Conservation (phyloP, 2,113 vertebrate genomes). For the Gymnogyps californianus region DNA sequence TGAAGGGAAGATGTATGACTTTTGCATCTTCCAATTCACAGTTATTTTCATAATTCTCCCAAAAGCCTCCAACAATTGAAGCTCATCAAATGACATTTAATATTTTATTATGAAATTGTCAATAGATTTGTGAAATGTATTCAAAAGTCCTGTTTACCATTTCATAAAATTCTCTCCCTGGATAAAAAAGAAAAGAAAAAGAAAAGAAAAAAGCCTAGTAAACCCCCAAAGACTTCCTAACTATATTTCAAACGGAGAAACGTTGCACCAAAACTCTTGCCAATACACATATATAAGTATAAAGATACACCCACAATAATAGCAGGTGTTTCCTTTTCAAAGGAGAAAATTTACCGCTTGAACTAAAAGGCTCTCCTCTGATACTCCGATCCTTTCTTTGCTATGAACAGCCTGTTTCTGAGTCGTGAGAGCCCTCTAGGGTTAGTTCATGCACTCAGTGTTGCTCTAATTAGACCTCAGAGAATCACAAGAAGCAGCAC, state of each 20-base stretch:
- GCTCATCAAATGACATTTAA: not conserved
- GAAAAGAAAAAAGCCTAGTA: not conserved
- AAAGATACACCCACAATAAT: not conserved
- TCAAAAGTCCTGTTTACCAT: not conserved
- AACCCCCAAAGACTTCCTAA: not conserved
- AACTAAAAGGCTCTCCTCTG: not conserved
- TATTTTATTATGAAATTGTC: not conserved
- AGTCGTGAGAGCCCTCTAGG: slow-evolving; percentile 34
- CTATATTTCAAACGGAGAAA: not conserved
- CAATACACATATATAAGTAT: rapidly evolving
- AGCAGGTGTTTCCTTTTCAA: not conserved
- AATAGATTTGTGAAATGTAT: not conserved
- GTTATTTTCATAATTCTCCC: not conserved
- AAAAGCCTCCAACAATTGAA: not conserved
- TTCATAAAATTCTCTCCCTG: not conserved
- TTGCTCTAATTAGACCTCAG: not conserved
- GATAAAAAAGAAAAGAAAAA: not conserved
- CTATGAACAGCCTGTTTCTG: not conserved
- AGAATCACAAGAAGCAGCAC: not conserved
- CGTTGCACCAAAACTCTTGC: not conserved
- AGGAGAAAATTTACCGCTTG: not conserved
- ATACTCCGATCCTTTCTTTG: not conserved
- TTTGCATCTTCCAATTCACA: not conserved
- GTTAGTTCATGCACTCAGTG: not conserved
- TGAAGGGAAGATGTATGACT: not conserved